These are phyloP conservation scores for Sciurus carolinensis DNA, from an alignment of 2,797 vertebrate species.

Conservation along the genomic window DNA sequence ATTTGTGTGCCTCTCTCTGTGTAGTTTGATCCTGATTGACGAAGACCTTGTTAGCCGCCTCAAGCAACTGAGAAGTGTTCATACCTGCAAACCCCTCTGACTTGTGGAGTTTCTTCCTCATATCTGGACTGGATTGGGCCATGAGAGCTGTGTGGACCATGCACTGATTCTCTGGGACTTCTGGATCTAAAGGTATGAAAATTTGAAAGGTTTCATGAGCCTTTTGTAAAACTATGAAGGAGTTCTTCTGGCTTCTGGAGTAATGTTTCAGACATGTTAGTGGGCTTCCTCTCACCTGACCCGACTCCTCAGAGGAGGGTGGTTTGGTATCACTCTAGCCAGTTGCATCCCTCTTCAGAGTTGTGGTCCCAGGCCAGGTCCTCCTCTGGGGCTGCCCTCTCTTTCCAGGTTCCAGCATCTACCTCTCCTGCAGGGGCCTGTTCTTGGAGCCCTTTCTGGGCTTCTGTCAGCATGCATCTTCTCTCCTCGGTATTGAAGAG, in stretches of 20 bases:
- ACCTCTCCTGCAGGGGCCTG: no score
- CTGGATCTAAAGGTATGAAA: neutral
- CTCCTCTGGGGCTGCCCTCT: no score
- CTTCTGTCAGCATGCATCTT: no score
- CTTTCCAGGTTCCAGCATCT: neutral
- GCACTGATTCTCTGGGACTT: no score
- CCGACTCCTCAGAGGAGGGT: neutral
- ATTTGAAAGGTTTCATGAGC: neutral
- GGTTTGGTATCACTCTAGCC: fast-evolving
- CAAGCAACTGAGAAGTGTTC: no score
- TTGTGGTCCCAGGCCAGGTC: neutral
- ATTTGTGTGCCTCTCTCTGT: neutral
- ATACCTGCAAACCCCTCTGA: neutral
- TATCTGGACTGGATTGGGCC: no score
- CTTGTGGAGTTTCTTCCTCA: neutral
- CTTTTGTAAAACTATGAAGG: neutral
- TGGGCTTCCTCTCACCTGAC: neutral
- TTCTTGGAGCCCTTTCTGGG: no score
- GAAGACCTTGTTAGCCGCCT: neutral
- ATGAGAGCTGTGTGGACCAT: no score
- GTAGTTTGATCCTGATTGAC: neutral
- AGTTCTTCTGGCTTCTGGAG: no score
- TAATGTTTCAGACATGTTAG: neutral
- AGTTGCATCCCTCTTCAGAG: neutral
- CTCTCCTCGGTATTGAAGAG: neutral